Evolutionary conservation across 2,113 vertebrate genomes (phyloP).

Genomic region (Peucedramus taeniatus): DNA sequence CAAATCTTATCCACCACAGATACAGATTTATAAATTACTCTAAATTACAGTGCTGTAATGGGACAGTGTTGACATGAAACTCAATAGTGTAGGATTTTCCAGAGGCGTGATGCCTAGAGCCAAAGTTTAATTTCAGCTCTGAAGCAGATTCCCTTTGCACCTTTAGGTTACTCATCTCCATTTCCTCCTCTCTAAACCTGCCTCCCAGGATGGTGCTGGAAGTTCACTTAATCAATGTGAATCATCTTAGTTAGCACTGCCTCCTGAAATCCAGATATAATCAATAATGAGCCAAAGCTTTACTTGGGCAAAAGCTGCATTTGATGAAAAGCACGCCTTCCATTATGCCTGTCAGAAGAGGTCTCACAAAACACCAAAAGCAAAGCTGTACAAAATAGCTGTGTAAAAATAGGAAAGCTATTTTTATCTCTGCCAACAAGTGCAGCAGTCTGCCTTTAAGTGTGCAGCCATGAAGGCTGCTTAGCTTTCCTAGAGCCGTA

Average conservation of each 20-base stretch:
- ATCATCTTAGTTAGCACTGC: not conserved
- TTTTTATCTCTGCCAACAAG: not conserved
- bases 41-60: conserved; percentile 7
- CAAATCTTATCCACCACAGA: not conserved
- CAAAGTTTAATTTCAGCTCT: not conserved
- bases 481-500: not conserved
- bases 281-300: not conserved
- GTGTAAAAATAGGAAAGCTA: too few relatives aligned
- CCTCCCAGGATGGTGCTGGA: not conserved
- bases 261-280: not conserved
- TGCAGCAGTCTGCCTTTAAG: not conserved
- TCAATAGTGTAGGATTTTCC: not conserved
- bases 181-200: not conserved
- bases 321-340: not conserved
- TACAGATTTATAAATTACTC: not conserved
- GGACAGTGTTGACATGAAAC: not conserved
- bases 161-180: not conserved
- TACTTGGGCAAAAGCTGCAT: not conserved
- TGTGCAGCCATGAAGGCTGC: not conserved
- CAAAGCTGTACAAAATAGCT: too few relatives aligned
- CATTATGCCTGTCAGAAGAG: not conserved
- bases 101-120: not conserved
- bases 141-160: not conserved
- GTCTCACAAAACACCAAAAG: not conserved
- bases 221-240: not conserved